Percentiles rank a stretch among this genome's conserved stretches.
These are phyloP conservation scores for Lordiphosa fenestrarum DNA, from an alignment of 2,888 invertebrate genomes.

Conservation along the genomic window DNA sequence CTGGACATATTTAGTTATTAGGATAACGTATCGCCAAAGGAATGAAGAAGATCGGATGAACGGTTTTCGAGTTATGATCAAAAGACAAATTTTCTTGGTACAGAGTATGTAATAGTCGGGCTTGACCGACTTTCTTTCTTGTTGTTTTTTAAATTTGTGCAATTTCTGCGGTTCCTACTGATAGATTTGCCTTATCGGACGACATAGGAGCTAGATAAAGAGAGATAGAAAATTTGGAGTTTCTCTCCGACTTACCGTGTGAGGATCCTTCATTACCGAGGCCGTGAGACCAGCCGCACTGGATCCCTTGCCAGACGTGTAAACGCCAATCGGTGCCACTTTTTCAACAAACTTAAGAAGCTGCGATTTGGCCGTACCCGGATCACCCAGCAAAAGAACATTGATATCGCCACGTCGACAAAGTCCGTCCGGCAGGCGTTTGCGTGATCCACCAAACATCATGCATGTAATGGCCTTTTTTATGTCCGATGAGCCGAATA, in stretches of 20 bases:
- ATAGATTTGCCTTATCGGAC: too few relatives aligned
- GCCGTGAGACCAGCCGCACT: conserved; percentile 99
- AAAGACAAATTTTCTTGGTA: too few relatives aligned
- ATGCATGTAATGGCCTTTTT: conserved; percentile 98
- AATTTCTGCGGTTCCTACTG: too few relatives aligned
- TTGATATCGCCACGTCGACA: conserved; percentile 98
- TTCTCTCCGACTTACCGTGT: conserved; percentile 85
- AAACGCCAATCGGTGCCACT: conserved; percentile 95
- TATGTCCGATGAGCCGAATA: conserved; percentile 95
- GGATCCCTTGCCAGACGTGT: conserved; percentile 99
- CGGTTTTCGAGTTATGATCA: too few relatives aligned
- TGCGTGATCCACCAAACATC: conserved; percentile 95
- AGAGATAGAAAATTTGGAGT: too few relatives aligned
- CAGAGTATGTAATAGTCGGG: too few relatives aligned
- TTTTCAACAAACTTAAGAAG: conserved; percentile 98
- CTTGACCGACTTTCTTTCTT: too few relatives aligned
- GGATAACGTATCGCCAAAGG: too few relatives aligned
- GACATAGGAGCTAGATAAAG: too few relatives aligned
- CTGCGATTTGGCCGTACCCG: conserved; percentile 99
- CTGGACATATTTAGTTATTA: too few relatives aligned
- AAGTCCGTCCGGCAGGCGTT: conserved; percentile 95
- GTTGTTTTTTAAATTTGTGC: too few relatives aligned
- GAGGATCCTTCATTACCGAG: conserved; percentile 96
- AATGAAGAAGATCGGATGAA: too few relatives aligned
- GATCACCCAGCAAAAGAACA: conserved; percentile 96